Conservation (phyloP, 2,888 invertebrate genomes). For the Luperina nickerlii region DNA sequence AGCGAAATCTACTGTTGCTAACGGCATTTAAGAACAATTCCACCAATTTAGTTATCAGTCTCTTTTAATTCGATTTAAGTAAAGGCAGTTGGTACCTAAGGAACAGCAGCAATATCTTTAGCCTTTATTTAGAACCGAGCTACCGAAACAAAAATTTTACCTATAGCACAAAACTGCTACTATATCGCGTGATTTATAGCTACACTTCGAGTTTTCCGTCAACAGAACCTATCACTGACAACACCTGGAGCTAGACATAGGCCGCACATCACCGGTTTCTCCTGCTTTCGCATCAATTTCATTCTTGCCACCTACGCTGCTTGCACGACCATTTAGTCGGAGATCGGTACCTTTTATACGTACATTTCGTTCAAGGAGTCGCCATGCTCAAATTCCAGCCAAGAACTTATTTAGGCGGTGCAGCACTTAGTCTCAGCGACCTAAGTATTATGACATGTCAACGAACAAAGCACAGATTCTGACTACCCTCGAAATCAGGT, state of each 20-base stretch:
- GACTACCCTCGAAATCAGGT: background rate
- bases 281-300: background rate
- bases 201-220: background rate
- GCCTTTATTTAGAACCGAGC: background rate
- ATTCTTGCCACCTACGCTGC: background rate
- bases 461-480: background rate
- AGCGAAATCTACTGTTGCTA: slow-evolving; percentile 32
- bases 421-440: background rate
- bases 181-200: background rate
- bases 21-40: slow-evolving; percentile 36
- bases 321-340: background rate
- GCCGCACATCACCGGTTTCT: background rate
- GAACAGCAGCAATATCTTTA: background rate
- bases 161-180: background rate
- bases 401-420: background rate
- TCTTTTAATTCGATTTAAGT: slow-evolving; percentile 13
- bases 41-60: background rate
- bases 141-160: background rate
- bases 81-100: background rate
- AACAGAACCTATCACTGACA: background rate
- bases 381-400: background rate
- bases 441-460: background rate
- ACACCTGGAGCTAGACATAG: background rate
- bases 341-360: background rate
- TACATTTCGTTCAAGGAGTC: background rate